Evolutionary conservation across 2,797 vertebrate genomes (phyloP).

Genomic region (Dromococcyx pavoninus): DNA sequence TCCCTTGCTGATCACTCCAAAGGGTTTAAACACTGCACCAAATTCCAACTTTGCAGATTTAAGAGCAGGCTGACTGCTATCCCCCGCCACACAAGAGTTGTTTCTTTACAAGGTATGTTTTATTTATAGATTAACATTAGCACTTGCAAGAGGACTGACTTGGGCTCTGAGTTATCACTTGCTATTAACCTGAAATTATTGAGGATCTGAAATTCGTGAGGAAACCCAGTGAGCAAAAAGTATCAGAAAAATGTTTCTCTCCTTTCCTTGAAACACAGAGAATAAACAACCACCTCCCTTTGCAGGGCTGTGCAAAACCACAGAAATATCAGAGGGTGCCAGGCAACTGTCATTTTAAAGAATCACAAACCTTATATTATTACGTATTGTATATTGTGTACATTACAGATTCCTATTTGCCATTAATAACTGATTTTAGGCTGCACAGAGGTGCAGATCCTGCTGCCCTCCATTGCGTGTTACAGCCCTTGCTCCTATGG

Average conservation of each 20-base stretch:
- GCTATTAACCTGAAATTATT: conserved; percentile 65
- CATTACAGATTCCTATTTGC: not conserved
- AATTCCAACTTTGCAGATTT: not conserved
- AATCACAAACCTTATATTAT: not conserved
- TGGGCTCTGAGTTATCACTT: conserved; percentile 50
- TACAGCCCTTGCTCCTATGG: not conserved
- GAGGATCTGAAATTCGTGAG: conserved; percentile 21
- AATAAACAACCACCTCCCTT: conserved; percentile 19
- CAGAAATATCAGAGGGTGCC: not conserved
- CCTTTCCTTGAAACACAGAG: not conserved
- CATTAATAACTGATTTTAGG: not conserved
- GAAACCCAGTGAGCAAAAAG: conserved; percentile 40
- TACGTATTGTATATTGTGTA: not conserved
- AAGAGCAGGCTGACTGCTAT: conserved; percentile 9
- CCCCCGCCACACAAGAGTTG: accelerated
- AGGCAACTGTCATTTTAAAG: not conserved
- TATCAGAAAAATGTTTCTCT: conserved; percentile 25
- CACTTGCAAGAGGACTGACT: conserved; percentile 56
- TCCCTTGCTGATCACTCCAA: accelerated
- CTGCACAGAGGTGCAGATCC: not conserved
- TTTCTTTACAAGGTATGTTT: conserved; percentile 39
- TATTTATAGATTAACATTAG: conserved; percentile 61
- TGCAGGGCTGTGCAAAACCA: not conserved
- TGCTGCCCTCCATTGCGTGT: not conserved
- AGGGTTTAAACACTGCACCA: not conserved